Conservation (phyloP, 92 coral and sea anemone species). For the Desmophyllum pertusum region DNA sequence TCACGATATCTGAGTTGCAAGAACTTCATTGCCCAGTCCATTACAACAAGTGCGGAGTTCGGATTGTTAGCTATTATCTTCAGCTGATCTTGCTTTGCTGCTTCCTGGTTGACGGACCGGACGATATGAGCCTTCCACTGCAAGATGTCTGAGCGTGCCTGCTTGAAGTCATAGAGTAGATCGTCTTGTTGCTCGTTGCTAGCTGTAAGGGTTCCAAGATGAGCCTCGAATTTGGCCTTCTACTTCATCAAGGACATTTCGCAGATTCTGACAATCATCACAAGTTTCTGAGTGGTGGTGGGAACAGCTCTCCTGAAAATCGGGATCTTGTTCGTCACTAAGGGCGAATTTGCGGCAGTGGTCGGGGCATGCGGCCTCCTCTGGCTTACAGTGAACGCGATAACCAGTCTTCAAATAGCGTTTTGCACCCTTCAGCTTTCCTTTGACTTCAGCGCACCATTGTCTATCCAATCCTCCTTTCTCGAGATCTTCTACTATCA, state of each 20-base stretch:
- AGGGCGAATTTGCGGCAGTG: slow-evolving; percentile 42
- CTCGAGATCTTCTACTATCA: slow-evolving; percentile 21
- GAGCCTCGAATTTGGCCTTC: slow-evolving; percentile 15
- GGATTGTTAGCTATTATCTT: too few species aligned
- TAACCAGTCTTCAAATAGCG: slow-evolving; percentile 47
- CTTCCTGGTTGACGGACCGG: slow-evolving; percentile 11
- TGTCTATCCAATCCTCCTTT: slow-evolving; percentile 27
- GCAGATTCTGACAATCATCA: slow-evolving; percentile 22
- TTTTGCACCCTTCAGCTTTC: slow-evolving; percentile 20
- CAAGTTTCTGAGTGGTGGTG: slow-evolving; percentile 30
- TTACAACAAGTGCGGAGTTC: background rate
- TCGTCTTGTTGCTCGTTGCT: slow-evolving; percentile 39
- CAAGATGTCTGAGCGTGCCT: slow-evolving; percentile 28
- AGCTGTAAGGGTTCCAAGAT: slow-evolving; percentile 44
- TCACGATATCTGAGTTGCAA: too few species aligned
- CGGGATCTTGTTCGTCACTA: slow-evolving; percentile 27
- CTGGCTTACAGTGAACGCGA: slow-evolving; percentile 52
- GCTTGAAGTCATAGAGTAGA: slow-evolving; percentile 31
- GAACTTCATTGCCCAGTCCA: too few species aligned
- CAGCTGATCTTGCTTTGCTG: slow-evolving; percentile 1
- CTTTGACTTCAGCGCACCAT: slow-evolving; percentile 33
- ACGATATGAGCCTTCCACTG: slow-evolving; percentile 25
- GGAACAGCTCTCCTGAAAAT: slow-evolving; percentile 38
- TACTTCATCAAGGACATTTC: slow-evolving; percentile 35
- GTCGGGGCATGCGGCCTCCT: slow-evolving; percentile 26